Conservation (phyloP, 2,113 vertebrate species). For the Bothrops jararaca region DNA sequence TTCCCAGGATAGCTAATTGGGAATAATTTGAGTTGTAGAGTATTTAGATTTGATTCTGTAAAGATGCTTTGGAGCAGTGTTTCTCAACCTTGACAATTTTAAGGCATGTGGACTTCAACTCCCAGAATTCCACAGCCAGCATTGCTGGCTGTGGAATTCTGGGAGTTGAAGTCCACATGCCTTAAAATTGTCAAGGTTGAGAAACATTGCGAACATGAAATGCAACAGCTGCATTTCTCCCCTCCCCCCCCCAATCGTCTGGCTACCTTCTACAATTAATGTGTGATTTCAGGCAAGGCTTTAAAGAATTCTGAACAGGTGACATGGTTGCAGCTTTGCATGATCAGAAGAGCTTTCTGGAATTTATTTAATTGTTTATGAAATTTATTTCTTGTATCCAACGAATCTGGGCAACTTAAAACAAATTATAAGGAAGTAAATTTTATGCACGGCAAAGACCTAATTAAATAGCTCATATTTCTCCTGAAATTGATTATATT, state of each 20-base stretch:
- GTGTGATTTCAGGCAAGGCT: not conserved
- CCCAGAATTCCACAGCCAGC: too few relatives aligned
- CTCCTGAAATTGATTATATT: not conserved
- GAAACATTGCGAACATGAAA: too few relatives aligned
- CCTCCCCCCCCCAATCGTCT: fast-evolving
- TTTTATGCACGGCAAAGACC: not conserved
- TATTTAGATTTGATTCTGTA: not conserved
- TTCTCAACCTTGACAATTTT: too few relatives aligned
- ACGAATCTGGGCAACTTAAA: not conserved
- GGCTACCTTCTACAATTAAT: not conserved
- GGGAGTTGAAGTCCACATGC: too few relatives aligned
- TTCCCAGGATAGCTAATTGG: not conserved
- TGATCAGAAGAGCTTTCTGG: not conserved
- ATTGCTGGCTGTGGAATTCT: too few relatives aligned
- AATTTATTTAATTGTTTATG: not conserved
- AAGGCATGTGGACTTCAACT: too few relatives aligned
- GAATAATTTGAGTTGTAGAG: not conserved
- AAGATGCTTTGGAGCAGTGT: not conserved
- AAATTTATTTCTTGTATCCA: not conserved
- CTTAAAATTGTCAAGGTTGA: too few relatives aligned
- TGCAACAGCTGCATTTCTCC: not conserved
- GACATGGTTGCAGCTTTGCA: not conserved
- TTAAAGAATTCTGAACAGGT: not conserved
- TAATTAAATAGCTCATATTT: not conserved
- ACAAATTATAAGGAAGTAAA: not conserved